A percentile compares a stretch with the other conserved stretches of the same genome.
Conservation (phyloP, 1,140 invertebrate genomes). For the Acromyrmex charruanus region DNA sequence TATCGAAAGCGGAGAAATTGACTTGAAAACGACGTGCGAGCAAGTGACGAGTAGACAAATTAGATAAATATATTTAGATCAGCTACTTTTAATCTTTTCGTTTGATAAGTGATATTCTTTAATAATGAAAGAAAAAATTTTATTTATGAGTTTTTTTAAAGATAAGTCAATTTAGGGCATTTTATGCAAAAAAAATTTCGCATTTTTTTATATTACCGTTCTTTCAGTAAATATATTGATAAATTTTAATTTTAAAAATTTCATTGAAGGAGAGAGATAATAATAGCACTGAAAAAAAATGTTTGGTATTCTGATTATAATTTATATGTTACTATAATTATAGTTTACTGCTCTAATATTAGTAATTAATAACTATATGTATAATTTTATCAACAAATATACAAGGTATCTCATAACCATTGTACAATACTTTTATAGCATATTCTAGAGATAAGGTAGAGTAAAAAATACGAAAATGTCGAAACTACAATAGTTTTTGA, state of each 20-base stretch:
- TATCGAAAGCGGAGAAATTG: conserved; percentile 43
- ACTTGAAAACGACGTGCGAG: background rate
- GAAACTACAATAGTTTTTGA: too few species aligned
- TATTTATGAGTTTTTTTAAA: background rate
- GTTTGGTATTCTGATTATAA: too few species aligned
- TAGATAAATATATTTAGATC: background rate
- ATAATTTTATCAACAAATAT: too few species aligned
- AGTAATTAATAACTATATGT: too few species aligned
- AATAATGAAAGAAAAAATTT: background rate
- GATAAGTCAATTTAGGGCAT: background rate
- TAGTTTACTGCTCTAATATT: too few species aligned
- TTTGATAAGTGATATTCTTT: background rate
- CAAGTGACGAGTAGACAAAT: background rate
- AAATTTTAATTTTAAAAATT: background rate
- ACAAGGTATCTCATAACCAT: too few species aligned
- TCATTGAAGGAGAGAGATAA: too few species aligned
- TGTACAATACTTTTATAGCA: too few species aligned
- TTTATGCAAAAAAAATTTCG: background rate
- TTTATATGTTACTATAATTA: too few species aligned
- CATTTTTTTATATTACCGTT: background rate
- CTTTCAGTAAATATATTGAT: background rate
- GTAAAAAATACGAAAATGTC: too few species aligned
- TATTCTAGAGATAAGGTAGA: too few species aligned
- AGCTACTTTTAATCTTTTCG: background rate
- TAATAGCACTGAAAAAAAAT: too few species aligned